phyloP scores from a whole-genome alignment of 2,888 invertebrate genomes.

The Gerris lacustris region DNA sequence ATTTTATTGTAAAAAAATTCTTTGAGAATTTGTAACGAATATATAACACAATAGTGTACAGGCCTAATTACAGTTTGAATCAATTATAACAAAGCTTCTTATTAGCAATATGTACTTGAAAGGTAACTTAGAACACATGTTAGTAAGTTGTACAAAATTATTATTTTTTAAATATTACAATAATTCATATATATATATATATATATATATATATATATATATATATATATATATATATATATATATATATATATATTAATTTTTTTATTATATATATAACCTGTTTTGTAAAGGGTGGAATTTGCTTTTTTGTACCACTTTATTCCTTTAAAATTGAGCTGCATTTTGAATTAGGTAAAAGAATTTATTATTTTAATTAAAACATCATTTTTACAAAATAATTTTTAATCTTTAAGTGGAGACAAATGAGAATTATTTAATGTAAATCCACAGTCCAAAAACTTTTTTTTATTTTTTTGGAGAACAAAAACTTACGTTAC shows the following conservation, averaged over 20 bases:
- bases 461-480: too few species aligned
- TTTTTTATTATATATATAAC: not conserved
- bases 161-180: not conserved
- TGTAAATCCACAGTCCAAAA: too few species aligned
- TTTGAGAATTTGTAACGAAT: conserved; percentile 10
- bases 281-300: conserved; percentile 3
- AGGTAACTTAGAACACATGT: not conserved
- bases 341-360: too few species aligned
- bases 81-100: not conserved
- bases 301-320: not conserved
- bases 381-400: too few species aligned
- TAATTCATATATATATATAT: too few species aligned
- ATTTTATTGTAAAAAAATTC: conserved; percentile 10
- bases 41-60: conserved; percentile 4
- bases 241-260: too few species aligned
- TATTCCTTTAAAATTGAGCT: not conserved
- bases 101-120: not conserved
- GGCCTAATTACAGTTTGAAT: conserved; percentile 3
- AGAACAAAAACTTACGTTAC: too few species aligned
- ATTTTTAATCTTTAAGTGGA: too few species aligned
- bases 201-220: too few species aligned
- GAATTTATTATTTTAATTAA: too few species aligned
- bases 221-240: too few species aligned
- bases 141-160: not conserved
- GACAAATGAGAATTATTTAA: too few species aligned